Evolutionary conservation across 1,140 invertebrate species (phyloP).

Genomic region (Drosophila orosa): DNA sequence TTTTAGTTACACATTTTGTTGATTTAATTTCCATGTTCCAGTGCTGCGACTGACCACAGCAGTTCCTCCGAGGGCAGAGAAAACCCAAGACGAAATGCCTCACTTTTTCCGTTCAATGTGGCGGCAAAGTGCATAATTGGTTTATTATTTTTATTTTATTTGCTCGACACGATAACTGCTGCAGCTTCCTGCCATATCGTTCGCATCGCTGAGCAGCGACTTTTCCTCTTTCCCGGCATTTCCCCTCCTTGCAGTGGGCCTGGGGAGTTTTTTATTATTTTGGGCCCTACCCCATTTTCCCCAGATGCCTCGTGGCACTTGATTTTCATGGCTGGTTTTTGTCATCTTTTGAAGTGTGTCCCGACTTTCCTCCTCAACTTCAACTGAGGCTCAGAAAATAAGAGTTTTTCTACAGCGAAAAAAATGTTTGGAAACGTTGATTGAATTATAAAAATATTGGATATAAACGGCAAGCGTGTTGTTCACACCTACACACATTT

Average conservation of each 20-base stretch:
- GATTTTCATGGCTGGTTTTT: conserved; percentile 71
- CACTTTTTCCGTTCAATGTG: conserved; percentile 70
- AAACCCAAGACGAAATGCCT: conserved; percentile 6
- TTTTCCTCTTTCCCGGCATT: conserved; percentile 7
- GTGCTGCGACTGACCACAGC: conserved; percentile 60
- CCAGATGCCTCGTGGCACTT: conserved; percentile 63
- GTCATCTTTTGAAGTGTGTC: conserved; percentile 81
- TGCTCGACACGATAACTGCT: conserved; percentile 55
- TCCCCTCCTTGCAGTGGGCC: not conserved
- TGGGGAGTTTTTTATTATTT: conserved; percentile 38
- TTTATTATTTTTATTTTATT: conserved; percentile 80
- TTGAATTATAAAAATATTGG: not conserved
- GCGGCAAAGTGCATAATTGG: conserved; percentile 83
- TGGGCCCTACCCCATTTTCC: conserved; percentile 61
- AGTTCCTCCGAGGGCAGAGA: conserved; percentile 21
- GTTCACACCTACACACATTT: not conserved
- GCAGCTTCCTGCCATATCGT: conserved; percentile 78
- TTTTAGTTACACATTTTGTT: conserved; percentile 77
- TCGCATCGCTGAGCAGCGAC: conserved; percentile 70
- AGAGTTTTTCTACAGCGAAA: conserved; percentile 27
- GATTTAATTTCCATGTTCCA: conserved; percentile 79
- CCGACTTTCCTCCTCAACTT: conserved; percentile 42
- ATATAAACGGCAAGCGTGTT: too few relatives aligned
- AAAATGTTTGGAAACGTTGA: not conserved
- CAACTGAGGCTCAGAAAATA: conserved; percentile 18